A percentile compares a stretch with the other conserved stretches of the same genome.
These are phyloP conservation scores for Ciona savignyi DNA, from an alignment of 23 tunicate genomes.

Conservation along the genomic window DNA sequence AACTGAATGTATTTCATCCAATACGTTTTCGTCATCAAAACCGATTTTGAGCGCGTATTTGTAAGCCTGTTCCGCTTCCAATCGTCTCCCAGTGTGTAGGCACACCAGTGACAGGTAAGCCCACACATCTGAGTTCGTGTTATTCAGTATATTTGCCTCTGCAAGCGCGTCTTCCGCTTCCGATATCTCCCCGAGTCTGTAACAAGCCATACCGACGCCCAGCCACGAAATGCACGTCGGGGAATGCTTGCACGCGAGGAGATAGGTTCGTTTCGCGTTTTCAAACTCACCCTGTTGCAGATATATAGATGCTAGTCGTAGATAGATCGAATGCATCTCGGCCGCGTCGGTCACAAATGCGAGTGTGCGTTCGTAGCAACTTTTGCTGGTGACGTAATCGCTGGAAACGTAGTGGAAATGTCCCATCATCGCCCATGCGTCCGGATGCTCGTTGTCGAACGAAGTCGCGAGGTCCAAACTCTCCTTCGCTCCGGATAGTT, in stretches of 20 bases:
- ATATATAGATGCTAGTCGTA: slow-evolving; percentile 77
- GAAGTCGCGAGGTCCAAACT: slow-evolving; percentile 36
- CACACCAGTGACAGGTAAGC: slow-evolving; percentile 89
- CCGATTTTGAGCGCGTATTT: slow-evolving; percentile 82
- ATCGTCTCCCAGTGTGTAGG: slow-evolving; percentile 60
- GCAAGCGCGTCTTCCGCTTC: slow-evolving; percentile 97
- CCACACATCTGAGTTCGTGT: slow-evolving; percentile 89
- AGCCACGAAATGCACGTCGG: slow-evolving; percentile 90
- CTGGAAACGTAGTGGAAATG: slow-evolving; percentile 57
- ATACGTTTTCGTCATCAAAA: slow-evolving; percentile 31
- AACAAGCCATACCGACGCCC: slow-evolving; percentile 87
- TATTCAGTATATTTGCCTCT: slow-evolving; percentile 90
- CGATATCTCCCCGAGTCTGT: slow-evolving; percentile 59
- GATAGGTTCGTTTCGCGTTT: slow-evolving; percentile 67
- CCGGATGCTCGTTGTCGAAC: slow-evolving; percentile 78
- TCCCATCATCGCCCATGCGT: slow-evolving; percentile 93
- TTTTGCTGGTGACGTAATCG: slow-evolving; percentile 35
- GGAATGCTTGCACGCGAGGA: slow-evolving; percentile 76
- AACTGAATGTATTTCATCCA: slow-evolving; percentile 50
- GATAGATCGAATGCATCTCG: slow-evolving; percentile 74
- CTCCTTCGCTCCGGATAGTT: slow-evolving; percentile 32
- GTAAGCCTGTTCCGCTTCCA: slow-evolving; percentile 94
- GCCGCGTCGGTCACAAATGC: slow-evolving; percentile 76
- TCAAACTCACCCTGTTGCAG: slow-evolving; percentile 62
- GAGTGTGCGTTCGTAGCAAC: slow-evolving; percentile 83